A percentile compares a stretch with the other conserved stretches of the same genome.
phyloP scores from a whole-genome alignment of 2,113 vertebrate genomes.

The Pollimyrus isidori region DNA sequence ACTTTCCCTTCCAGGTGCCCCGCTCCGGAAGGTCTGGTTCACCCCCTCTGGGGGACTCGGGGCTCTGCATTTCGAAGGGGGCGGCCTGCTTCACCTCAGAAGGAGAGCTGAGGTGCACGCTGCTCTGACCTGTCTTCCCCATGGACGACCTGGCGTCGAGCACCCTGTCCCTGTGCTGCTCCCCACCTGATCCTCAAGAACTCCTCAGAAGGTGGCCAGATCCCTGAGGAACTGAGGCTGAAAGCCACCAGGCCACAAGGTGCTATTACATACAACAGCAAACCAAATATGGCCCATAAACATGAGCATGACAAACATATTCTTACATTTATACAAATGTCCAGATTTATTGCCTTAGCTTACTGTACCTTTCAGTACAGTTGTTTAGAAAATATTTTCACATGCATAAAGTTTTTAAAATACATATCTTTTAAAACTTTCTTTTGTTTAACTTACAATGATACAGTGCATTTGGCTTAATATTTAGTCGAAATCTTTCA shows the following conservation, averaged over 20 bases:
- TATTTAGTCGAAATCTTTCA: not conserved
- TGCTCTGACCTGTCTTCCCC: conserved; percentile 70
- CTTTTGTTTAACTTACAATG: not conserved
- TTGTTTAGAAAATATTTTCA: too few species aligned
- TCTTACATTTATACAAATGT: not conserved
- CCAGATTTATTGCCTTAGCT: not conserved
- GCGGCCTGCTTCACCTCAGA: conserved; percentile 63
- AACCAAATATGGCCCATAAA: not conserved
- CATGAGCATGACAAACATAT: not conserved
- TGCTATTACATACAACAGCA: not conserved
- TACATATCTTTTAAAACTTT: not conserved
- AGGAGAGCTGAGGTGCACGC: conserved; percentile 69
- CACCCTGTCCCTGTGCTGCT: too few species aligned
- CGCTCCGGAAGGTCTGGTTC: conserved; percentile 61
- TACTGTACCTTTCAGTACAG: not conserved
- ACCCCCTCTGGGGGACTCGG: conserved; percentile 16
- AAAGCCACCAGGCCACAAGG: not conserved
- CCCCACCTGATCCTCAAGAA: not conserved
- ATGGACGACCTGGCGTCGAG: conserved; percentile 39
- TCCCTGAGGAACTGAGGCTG: not conserved
- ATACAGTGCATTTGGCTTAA: not conserved
- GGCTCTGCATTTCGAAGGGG: conserved; percentile 56
- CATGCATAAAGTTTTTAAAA: not conserved
- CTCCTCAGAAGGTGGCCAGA: not conserved
- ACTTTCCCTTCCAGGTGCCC: conserved; percentile 82